phyloP scores from a whole-genome alignment of 1,140 invertebrate species.

The Trichonephila clavipes region DNA sequence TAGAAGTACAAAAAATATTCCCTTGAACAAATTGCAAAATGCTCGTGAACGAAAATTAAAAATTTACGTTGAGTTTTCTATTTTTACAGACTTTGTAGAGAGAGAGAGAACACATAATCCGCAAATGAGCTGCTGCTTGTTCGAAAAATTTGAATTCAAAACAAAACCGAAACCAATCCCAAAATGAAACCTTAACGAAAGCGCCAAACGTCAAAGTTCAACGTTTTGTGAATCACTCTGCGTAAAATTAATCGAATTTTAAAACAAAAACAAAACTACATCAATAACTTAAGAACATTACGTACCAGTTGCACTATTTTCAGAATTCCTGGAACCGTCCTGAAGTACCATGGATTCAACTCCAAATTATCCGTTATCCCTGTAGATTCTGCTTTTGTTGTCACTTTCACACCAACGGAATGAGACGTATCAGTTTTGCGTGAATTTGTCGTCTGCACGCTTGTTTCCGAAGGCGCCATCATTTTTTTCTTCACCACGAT shows the following conservation, averaged over 20 bases:
- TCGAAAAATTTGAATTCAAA: neutral
- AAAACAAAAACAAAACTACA: neutral
- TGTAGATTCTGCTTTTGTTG: slow-evolving; percentile 73
- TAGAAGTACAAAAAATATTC: too few relatives aligned
- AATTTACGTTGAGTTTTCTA: too few relatives aligned
- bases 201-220: neutral
- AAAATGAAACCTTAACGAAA: neutral
- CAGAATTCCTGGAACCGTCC: slow-evolving; percentile 82
- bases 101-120: neutral
- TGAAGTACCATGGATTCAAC: slow-evolving; percentile 82
- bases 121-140: neutral
- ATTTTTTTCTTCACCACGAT: neutral
- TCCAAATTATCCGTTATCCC: slow-evolving; percentile 79
- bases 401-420: slow-evolving; percentile 67
- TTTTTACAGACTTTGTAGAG: too few relatives aligned
- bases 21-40: too few relatives aligned
- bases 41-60: too few relatives aligned
- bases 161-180: neutral
- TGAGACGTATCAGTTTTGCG: slow-evolving; percentile 65
- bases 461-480: slow-evolving; percentile 51
- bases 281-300: slow-evolving; percentile 37
- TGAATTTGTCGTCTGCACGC: slow-evolving; percentile 52
- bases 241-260: neutral
- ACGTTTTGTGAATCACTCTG: neutral
- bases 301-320: slow-evolving; percentile 83